Evolutionary conservation across 2,888 invertebrate species (phyloP).

Genomic region (Galerucella nymphaeae): DNA sequence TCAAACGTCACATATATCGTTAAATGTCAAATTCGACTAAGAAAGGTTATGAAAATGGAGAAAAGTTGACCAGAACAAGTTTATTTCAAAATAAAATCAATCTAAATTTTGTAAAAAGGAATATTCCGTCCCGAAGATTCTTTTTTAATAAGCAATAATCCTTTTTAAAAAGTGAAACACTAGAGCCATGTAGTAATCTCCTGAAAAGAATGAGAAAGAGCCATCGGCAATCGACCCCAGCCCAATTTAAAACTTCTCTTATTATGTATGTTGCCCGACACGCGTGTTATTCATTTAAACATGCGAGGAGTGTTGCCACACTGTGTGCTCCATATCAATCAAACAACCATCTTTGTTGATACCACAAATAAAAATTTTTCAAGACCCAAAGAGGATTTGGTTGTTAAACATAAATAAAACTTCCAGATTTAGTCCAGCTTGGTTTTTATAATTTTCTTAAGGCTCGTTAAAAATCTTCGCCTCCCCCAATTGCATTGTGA

Average conservation of each 20-base stretch:
- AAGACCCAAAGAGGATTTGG: no score
- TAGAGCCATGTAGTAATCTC: slow-evolving; percentile 17
- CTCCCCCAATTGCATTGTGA: no score
- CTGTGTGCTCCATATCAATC: neutral
- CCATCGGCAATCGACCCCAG: slow-evolving; percentile 11
- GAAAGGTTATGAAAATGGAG: no score
- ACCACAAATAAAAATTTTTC: neutral
- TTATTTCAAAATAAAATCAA: no score
- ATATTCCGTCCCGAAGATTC: neutral
- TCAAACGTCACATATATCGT: no score
- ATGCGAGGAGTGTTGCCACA: slow-evolving; percentile 9
- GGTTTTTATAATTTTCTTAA: no score
- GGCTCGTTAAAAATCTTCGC: no score
- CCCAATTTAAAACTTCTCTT: slow-evolving; percentile 25
- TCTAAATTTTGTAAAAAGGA: no score
- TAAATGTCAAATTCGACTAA: no score
- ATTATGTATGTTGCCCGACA: slow-evolving; percentile 16
- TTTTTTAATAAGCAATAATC: neutral
- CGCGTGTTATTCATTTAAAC: slow-evolving; percentile 18
- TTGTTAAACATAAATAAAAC: no score
- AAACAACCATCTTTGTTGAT: neutral
- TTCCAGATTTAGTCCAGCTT: no score
- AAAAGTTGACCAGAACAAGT: no score
- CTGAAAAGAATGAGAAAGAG: slow-evolving; percentile 3
- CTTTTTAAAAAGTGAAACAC: neutral